Evolutionary conservation across 2,113 vertebrate genomes (phyloP).

Genomic region (Nannospalax galili): DNA sequence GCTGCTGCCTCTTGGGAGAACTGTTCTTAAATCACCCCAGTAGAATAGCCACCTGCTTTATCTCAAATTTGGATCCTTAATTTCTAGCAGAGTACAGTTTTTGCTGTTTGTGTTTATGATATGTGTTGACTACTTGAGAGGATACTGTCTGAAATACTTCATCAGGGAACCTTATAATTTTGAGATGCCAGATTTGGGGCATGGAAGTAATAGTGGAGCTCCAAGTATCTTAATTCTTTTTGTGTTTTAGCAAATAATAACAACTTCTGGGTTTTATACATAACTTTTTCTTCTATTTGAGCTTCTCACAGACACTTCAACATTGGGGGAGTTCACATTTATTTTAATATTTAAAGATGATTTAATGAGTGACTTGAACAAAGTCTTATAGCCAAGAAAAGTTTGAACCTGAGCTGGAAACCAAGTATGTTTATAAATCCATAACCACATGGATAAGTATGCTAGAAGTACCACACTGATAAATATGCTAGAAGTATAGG

Average conservation of each 20-base stretch:
- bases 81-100: background rate
- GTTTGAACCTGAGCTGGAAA: background rate
- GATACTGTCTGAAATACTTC: background rate
- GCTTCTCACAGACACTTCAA: background rate
- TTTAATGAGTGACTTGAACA: background rate
- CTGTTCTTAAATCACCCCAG: background rate
- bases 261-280: background rate
- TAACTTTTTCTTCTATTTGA: background rate
- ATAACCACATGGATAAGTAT: background rate
- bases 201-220: background rate
- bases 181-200: background rate
- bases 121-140: background rate
- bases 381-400: background rate
- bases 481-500: background rate
- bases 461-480: background rate
- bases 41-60: background rate
- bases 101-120: background rate
- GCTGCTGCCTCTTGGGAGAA: background rate
- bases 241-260: background rate
- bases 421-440: background rate
- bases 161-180: background rate
- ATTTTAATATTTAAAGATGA: background rate
- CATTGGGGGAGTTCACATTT: background rate
- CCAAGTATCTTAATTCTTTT: background rate
- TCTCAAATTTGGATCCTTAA: conserved; percentile 11